Evolutionary conservation across 2,888 invertebrate species (phyloP).

Genomic region (Linyphia triangularis): DNA sequence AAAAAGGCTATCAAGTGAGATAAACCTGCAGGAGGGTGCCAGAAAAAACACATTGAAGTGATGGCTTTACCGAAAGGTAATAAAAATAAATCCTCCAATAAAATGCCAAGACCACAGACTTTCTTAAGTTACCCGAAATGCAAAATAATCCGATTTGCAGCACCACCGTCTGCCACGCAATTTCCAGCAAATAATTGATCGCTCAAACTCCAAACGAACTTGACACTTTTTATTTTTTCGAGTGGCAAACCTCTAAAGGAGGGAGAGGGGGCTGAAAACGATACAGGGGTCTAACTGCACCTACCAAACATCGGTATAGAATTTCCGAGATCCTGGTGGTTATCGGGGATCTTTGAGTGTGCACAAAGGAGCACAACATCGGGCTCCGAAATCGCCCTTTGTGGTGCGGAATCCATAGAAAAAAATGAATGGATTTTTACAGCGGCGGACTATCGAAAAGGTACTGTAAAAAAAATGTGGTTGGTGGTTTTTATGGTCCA

Average conservation of each 20-base stretch:
- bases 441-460: background rate
- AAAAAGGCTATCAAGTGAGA: background rate
- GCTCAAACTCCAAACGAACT: conserved; percentile 21
- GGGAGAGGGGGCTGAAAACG: background rate
- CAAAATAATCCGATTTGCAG: conserved; percentile 49
- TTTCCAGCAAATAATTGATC: conserved; percentile 43
- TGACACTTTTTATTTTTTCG: conserved; percentile 4
- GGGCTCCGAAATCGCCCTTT: background rate
- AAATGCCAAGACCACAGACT: background rate
- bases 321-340: conserved; percentile 32
- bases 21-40: background rate
- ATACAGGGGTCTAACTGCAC: conserved; percentile 20
- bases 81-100: background rate
- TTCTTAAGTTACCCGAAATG: conserved; percentile 11
- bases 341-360: conserved; percentile 38
- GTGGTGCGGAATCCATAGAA: background rate
- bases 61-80: background rate
- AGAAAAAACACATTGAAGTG: background rate
- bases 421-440: conserved; percentile 19
- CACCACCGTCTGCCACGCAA: background rate
- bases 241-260: background rate
- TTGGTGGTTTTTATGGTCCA: conserved; percentile 37
- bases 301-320: conserved; percentile 41
- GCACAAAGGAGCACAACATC: background rate
- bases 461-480: background rate